These are phyloP conservation scores for Eristalis pertinax DNA, from an alignment of 2,888 invertebrate species.

Conservation along the genomic window DNA sequence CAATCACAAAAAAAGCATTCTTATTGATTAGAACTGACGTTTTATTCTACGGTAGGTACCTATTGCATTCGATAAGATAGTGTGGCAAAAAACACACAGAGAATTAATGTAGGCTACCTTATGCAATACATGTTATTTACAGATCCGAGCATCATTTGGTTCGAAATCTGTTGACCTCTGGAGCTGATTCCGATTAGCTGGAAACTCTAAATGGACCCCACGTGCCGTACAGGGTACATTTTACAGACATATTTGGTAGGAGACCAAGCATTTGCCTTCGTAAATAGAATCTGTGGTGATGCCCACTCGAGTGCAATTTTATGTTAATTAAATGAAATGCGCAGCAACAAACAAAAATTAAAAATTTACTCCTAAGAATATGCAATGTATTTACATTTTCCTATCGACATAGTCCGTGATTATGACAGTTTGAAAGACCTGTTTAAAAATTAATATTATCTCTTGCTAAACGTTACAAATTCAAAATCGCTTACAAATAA, in stretches of 20 bases:
- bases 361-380: not conserved
- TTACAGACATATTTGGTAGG: not conserved
- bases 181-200: too few species aligned
- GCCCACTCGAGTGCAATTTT: not conserved
- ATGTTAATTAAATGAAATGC: not conserved
- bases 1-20: not conserved
- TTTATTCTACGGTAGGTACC: not conserved
- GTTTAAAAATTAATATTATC: not conserved
- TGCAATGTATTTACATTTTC: not conserved
- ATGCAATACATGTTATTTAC: not conserved
- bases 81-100: not conserved
- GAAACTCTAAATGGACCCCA: not conserved
- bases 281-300: not conserved
- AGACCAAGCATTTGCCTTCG: not conserved
- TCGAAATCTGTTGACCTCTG: not conserved
- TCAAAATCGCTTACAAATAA: not conserved
- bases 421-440: not conserved
- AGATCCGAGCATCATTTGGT: not conserved
- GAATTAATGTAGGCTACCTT: not conserved
- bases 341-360: not conserved
- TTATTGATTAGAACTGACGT: not conserved
- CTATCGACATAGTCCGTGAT: not conserved
- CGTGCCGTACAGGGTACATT: not conserved
- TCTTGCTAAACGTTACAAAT: not conserved
- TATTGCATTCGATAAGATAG: not conserved